Percentiles rank a stretch among this genome's conserved stretches.
These are phyloP conservation scores for Hylaeus anthracinus DNA, from an alignment of 1,140 invertebrate species.

Conservation along the genomic window DNA sequence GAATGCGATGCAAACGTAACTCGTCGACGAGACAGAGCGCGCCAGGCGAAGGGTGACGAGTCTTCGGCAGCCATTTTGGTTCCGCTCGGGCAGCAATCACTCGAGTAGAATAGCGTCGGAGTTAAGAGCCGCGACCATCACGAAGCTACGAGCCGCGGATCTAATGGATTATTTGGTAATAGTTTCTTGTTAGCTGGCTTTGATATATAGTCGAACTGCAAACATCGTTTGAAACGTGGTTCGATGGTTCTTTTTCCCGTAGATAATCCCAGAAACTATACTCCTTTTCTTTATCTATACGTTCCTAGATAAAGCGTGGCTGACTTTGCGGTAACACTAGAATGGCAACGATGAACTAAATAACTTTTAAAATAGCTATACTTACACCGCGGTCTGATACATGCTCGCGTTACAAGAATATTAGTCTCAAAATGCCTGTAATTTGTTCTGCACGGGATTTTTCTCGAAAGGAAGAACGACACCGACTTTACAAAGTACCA, in stretches of 20 bases:
- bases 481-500: neutral
- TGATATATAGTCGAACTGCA: slow-evolving; percentile 50
- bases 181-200: slow-evolving; percentile 64
- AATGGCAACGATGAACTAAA: neutral
- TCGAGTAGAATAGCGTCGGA: slow-evolving; percentile 55
- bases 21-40: slow-evolving; percentile 8
- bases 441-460: neutral
- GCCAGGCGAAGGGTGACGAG: neutral
- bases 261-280: neutral
- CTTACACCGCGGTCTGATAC: too few species aligned
- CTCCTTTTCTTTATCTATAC: too few species aligned
- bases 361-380: neutral
- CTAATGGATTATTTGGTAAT: slow-evolving; percentile 66
- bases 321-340: neutral
- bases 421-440: neutral
- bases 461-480: neutral
- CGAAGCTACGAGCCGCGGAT: slow-evolving; percentile 44
- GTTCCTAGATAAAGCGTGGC: neutral
- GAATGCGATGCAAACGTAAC: slow-evolving; percentile 3
- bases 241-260: slow-evolving; percentile 31
- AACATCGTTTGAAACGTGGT: slow-evolving; percentile 17
- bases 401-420: neutral
- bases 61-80: slow-evolving; percentile 63
- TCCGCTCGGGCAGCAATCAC: slow-evolving; percentile 60
- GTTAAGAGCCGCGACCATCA: slow-evolving; percentile 62